Percentiles rank a stretch among this genome's conserved stretches.
phyloP scores from a whole-genome alignment of 1,140 invertebrate genomes.

The Achatina immaculata region DNA sequence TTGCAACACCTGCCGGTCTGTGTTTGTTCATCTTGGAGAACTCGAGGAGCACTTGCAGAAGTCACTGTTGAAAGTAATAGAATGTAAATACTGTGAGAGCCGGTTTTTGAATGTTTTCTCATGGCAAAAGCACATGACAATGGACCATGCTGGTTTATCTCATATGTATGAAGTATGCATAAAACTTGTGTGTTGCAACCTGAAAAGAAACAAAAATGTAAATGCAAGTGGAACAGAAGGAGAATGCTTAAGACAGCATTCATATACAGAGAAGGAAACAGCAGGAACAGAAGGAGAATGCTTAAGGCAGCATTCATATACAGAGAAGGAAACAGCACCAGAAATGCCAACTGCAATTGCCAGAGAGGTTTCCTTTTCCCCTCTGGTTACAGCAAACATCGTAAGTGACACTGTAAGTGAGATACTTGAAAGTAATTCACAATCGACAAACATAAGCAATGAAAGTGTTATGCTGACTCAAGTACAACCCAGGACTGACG shows the following conservation, averaged over 20 bases:
- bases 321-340: neutral
- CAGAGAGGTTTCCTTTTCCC: too few species aligned
- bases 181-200: neutral
- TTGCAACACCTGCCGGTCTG: neutral
- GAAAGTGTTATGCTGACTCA: too few species aligned
- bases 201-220: neutral
- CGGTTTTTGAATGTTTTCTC: conserved; percentile 9
- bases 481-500: too few species aligned
- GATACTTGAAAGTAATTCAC: too few species aligned
- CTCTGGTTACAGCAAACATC: too few species aligned
- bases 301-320: neutral
- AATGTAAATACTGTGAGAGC: conserved; percentile 17
- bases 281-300: neutral
- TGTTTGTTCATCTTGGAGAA: neutral
- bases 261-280: neutral
- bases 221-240: neutral
- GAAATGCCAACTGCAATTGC: too few species aligned
- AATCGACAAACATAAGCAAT: too few species aligned
- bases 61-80: conserved; percentile 8
- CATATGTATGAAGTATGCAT: neutral
- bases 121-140: conserved; percentile 14
- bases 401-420: too few species aligned
- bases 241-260: neutral
- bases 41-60: neutral
- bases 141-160: neutral